Base-by-base conservation (phyloP, 23 tunicate genomes). In the Halocynthia aurantium region DNA sequence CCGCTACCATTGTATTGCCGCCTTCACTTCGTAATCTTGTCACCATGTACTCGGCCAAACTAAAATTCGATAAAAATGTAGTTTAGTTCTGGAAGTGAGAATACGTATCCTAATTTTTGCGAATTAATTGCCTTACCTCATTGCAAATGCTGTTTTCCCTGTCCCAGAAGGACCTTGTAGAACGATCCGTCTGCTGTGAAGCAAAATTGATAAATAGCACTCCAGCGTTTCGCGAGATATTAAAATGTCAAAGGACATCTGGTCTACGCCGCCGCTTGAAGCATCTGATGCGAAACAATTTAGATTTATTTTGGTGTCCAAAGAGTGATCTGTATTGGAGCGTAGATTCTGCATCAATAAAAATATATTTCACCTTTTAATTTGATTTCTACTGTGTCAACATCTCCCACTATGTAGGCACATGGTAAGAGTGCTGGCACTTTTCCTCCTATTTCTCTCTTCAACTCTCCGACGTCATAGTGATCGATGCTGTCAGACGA, bases 401-500 rank as follows among this genome's bases (percentile, higher is more conserved):
- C 96, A 82, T 84, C 77, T 10, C 96, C 96, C 50, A 89, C 67
- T 15, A 89, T 89, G 55, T 77, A 89, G 17, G 96, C 96, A 71
- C 96, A 89, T 31, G 96, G 96, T 7, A 89, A 80, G 0, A 89
- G 74, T 50, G 84, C 86, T 6, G 96, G 96, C 8, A 85, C 85
- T 54, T 81, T 67, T 6, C 81, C 61, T 7, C 89, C 96, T 10
- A 83, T 80, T 8, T 82, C 75, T 21, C 96, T 74, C 6, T 83
- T 84, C 62, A 82, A 86, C 69, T 89, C 96, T 6, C 96, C 96
- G n/a, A 89, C 96, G 62, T 89, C 80, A 55, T 89, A 89, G 52
- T 80, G 84, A 51, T 86, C 83, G 44, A 89, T 89, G 72, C 96
- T 89, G 22, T 88, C 54, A 22, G 72, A 69, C 13, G 88, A 61